Evolutionary conservation across 2,888 invertebrate genomes (phyloP), one percentile per base, ranked within the genome.

Genomic region (Heliconius ethilla): DNA sequence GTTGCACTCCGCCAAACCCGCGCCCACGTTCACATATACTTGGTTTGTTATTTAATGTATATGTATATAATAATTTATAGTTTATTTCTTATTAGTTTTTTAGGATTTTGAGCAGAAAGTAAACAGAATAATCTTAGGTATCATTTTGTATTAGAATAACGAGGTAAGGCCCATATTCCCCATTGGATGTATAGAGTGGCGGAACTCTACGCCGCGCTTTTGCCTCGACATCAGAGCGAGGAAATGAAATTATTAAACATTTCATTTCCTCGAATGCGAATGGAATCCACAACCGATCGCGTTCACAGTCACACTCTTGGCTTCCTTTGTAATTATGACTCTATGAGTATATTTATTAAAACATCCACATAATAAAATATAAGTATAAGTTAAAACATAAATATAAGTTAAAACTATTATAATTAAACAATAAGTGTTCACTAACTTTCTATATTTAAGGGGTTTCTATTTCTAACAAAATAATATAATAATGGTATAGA

Each of bases 1-100:
- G 84, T 93, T 99, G 82, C 99, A 99, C 86, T 95, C 98, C 82
- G 97, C 97, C 62, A 99, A 98, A 89, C 97, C 98, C 2, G 96
- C 98, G 45, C 97, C 98, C 0, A 96, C 97, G 18, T 97, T 99
- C 13, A 96, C 96, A 79, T 98, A 97, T 87, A 95, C 96, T 40
- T 96, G 96, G 97, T 97, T 59, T n/a, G 59, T 69, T 9, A 45
- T 45, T 10, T n/a, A n/a, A n/a, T n/a, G n/a, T 63, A 22, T 29
- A 29, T 29, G 5, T 29, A 33, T 33, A 33, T 22, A 51, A 51
- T 51, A 18, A 22, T 7, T 51, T 51, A 22, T 51, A 18, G 33
- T 33, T 33, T 7, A 33, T 33, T 33, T 33, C 1, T 33, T 7
- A 7, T 33, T 33, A 1, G 9, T 33, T 33, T 33, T 33, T 33